Evolutionary conservation across 2,888 invertebrate species (phyloP).

Genomic region (Hydrotaea diabolus): DNA sequence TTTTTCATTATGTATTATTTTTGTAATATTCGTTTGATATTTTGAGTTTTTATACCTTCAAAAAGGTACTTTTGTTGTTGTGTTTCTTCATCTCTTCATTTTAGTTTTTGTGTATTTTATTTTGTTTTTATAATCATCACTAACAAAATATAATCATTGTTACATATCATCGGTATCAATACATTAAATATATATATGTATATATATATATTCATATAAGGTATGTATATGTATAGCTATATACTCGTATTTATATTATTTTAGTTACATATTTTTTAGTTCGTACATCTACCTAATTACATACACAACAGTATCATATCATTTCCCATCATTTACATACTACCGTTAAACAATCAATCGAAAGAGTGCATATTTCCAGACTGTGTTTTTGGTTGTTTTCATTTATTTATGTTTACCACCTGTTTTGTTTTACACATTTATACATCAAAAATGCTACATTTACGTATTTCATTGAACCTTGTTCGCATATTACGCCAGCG

Average conservation of each 20-base stretch:
- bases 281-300: not conserved
- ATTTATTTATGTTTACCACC: slow-evolving; percentile 23
- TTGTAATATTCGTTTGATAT: slow-evolving; percentile 69
- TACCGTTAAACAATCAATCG: not conserved
- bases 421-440: slow-evolving; percentile 65
- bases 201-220: slow-evolving; percentile 25
- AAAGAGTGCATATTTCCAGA: not conserved
- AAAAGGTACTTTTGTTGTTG: slow-evolving; percentile 62
- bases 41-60: slow-evolving; percentile 62
- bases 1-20: slow-evolving; percentile 51
- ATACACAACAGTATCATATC: not conserved
- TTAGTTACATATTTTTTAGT: slow-evolving; percentile 7
- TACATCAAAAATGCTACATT: slow-evolving; percentile 64
- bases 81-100: slow-evolving; percentile 36
- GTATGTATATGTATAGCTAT: slow-evolving; percentile 34
- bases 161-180: slow-evolving; percentile 43
- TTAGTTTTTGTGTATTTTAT: slow-evolving; percentile 30
- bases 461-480: slow-evolving; percentile 50
- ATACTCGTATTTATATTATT: slow-evolving; percentile 33
- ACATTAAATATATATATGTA: slow-evolving; percentile 58
- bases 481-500: no score
- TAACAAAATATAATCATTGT: slow-evolving; percentile 63
- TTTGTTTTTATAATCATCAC: slow-evolving; percentile 49
- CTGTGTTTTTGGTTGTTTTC: not conserved
- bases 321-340: not conserved